Evolutionary conservation across 2,113 vertebrate species (phyloP).

Genomic region (Pteropus alecto): DNA sequence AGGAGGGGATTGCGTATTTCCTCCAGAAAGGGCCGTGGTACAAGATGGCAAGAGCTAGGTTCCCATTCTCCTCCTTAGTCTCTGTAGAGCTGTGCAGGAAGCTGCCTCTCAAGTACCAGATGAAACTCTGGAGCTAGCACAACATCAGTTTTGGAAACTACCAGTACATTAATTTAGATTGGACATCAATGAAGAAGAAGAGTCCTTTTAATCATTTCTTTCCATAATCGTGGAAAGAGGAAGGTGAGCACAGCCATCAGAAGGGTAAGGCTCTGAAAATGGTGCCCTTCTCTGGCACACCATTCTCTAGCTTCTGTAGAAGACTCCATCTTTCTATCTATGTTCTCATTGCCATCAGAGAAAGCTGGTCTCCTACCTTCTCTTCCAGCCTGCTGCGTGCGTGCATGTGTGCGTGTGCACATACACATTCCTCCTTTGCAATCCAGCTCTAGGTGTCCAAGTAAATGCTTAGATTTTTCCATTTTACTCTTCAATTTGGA

Average conservation of each 20-base stretch:
- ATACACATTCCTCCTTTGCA: not conserved
- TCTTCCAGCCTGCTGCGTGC: not conserved
- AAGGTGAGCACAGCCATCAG: not conserved
- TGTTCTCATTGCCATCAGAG: not conserved
- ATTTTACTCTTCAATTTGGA: not conserved
- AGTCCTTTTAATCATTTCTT: not conserved
- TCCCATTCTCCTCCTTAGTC: not conserved
- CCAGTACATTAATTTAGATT: not conserved
- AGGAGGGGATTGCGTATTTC: fast-evolving
- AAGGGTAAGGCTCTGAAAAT: not conserved
- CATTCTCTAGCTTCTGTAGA: not conserved
- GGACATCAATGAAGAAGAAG: not conserved
- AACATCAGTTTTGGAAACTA: not conserved
- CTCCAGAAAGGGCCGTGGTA: not conserved
- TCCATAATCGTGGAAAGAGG: not conserved
- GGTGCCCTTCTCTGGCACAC: not conserved
- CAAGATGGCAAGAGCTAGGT: too few species aligned
- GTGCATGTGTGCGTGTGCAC: fast-evolving
- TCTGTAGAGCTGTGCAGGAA: not conserved
- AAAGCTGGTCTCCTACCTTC: not conserved
- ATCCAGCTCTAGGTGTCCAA: not conserved
- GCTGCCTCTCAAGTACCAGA: not conserved
- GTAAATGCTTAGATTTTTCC: not conserved
- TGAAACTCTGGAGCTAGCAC: not conserved
- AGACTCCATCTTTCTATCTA: not conserved